Evolutionary conservation across 2,113 vertebrate species (phyloP).

Genomic region (Oxyruncus cristatus): DNA sequence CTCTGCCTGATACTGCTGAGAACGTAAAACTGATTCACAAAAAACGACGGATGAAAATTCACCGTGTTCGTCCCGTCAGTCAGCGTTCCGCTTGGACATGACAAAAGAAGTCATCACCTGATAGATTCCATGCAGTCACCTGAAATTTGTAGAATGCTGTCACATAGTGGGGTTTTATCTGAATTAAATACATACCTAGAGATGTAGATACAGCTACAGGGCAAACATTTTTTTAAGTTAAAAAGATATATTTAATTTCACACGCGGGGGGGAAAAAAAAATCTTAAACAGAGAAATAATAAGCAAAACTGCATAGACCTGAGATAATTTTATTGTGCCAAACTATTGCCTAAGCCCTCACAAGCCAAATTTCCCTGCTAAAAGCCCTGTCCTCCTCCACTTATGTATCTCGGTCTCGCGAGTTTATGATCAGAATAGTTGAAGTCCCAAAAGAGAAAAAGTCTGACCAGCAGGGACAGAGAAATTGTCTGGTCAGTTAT

Average conservation of each 20-base stretch:
- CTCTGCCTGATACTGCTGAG: neutral
- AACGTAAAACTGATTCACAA: neutral
- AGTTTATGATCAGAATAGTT: neutral
- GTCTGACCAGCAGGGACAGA: neutral
- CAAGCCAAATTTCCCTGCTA: neutral
- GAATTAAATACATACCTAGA: neutral
- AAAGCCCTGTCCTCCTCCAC: neutral
- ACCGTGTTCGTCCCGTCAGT: neutral
- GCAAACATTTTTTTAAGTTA: neutral
- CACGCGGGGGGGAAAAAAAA: neutral
- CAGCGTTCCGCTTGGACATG: conserved; percentile 26
- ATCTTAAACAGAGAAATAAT: neutral
- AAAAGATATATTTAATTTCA: neutral
- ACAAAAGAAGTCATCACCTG: neutral
- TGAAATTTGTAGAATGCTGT: neutral
- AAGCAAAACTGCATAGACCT: neutral
- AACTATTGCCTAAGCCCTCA: neutral
- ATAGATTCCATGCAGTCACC: neutral
- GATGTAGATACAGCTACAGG: neutral
- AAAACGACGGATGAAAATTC: neutral
- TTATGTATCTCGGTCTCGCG: fast-evolving
- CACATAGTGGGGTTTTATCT: neutral
- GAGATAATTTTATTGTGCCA: neutral
- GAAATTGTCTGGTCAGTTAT: neutral
- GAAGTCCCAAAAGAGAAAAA: neutral